A percentile compares a stretch with the other conserved stretches of the same genome.
These are phyloP conservation scores for Labroides dimidiatus DNA, from an alignment of 2,797 vertebrate species.

Conservation along the genomic window DNA sequence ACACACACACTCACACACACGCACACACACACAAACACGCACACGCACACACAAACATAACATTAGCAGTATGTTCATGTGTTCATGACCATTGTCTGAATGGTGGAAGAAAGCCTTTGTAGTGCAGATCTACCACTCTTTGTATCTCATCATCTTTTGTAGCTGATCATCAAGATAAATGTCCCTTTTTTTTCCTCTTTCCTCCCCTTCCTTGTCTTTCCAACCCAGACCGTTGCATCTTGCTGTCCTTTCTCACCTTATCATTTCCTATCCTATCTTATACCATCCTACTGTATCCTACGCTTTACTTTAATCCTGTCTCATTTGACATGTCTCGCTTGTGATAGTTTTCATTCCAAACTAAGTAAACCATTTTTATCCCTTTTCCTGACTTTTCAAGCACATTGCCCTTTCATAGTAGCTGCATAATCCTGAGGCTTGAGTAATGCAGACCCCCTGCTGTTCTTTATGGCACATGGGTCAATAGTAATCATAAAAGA, in stretches of 20 bases:
- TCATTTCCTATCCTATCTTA: too few relatives aligned
- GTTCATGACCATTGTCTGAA: conserved; percentile 41
- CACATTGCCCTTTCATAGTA: conserved; percentile 58
- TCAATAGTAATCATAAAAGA: conserved; percentile 85
- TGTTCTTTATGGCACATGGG: conserved; percentile 74
- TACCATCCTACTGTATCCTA: too few relatives aligned
- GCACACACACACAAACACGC: conserved; percentile 5
- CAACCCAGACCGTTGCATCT: too few relatives aligned
- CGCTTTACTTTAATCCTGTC: too few relatives aligned
- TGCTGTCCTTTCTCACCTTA: too few relatives aligned
- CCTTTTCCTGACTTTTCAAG: not conserved
- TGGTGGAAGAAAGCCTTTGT: conserved; percentile 21
- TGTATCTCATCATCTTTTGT: conserved; percentile 5
- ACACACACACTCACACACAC: conserved; percentile 45
- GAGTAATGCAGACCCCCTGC: conserved; percentile 71
- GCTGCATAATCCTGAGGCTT: conserved; percentile 60
- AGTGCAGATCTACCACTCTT: not conserved
- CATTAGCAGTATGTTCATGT: not conserved
- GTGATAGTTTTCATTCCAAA: not conserved
- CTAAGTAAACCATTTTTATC: not conserved
- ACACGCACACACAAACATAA: not conserved
- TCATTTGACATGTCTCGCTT: not conserved
- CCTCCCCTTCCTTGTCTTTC: too few relatives aligned
- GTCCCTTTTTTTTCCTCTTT: too few relatives aligned
- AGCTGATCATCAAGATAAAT: too few relatives aligned